A percentile compares a stretch with the other conserved stretches of the same genome.
Conservation (phyloP, 2,888 invertebrate species). For the Teinopalpus imperialis region DNA sequence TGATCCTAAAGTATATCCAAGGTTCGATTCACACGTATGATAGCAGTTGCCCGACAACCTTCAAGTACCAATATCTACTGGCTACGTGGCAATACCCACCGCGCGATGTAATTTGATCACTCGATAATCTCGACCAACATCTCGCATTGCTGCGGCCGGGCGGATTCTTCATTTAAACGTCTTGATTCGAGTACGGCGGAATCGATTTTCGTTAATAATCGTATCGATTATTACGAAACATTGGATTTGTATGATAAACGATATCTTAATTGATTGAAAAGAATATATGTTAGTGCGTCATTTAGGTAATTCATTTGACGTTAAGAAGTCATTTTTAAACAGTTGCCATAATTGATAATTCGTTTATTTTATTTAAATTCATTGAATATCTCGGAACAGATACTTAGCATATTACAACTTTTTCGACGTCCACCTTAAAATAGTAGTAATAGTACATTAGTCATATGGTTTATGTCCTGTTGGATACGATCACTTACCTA, state of each 20-base stretch:
- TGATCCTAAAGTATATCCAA: not conserved
- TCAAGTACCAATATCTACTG: conserved; percentile 35
- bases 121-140: conserved; percentile 53
- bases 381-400: no score
- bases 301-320: not conserved
- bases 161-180: not conserved
- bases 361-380: no score
- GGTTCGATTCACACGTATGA: conserved; percentile 3
- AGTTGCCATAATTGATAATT: no score
- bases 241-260: not conserved
- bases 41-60: conserved; percentile 27
- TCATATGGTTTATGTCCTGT: no score
- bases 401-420: no score
- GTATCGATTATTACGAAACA: not conserved
- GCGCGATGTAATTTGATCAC: conserved; percentile 60
- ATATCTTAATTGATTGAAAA: not conserved
- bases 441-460: no score
- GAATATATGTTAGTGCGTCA: not conserved
- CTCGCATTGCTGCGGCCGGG: conserved; percentile 44
- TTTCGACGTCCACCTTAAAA: no score
- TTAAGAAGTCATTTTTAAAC: conserved; percentile 1
- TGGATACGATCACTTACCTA: no score
- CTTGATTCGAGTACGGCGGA: conserved; percentile 1
- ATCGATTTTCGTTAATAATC: conserved; percentile 10
- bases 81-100: conserved; percentile 36